Conservation (phyloP, 2,113 vertebrate genomes). For the Alectura lathami region DNA sequence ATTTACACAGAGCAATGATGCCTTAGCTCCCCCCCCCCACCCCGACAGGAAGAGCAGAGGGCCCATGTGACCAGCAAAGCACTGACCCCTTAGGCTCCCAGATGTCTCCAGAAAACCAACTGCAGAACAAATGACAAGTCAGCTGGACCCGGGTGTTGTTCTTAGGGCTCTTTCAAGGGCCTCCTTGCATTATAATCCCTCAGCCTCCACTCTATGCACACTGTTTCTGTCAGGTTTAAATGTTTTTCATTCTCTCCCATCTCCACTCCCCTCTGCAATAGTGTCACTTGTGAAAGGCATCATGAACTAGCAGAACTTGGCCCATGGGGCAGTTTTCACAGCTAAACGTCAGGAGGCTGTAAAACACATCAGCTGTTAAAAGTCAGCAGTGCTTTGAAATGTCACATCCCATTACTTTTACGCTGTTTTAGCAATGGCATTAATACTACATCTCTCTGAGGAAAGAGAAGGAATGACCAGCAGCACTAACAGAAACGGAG, state of each 20-base stretch:
- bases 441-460: not conserved
- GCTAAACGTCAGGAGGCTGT: not conserved
- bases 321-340: not conserved
- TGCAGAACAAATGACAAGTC: not conserved
- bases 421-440: not conserved
- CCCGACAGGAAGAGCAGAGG: not conserved
- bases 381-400: not conserved
- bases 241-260: not conserved
- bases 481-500: not conserved
- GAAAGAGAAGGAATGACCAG: not conserved
- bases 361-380: not conserved
- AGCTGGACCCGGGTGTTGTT: not conserved
- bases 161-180: not conserved
- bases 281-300: not conserved
- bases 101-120: not conserved
- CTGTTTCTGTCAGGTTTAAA: not conserved
- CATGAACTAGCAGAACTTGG: not conserved
- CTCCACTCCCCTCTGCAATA: not conserved
- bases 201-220: not conserved
- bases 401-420: not conserved
- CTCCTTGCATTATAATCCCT: not conserved
- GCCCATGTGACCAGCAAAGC: not conserved
- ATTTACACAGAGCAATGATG: not conserved
- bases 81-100: not conserved
- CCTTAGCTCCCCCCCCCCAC: not conserved